Evolutionary conservation across 2,113 vertebrate genomes (phyloP).

Genomic region (Spermophilus dauricus): DNA sequence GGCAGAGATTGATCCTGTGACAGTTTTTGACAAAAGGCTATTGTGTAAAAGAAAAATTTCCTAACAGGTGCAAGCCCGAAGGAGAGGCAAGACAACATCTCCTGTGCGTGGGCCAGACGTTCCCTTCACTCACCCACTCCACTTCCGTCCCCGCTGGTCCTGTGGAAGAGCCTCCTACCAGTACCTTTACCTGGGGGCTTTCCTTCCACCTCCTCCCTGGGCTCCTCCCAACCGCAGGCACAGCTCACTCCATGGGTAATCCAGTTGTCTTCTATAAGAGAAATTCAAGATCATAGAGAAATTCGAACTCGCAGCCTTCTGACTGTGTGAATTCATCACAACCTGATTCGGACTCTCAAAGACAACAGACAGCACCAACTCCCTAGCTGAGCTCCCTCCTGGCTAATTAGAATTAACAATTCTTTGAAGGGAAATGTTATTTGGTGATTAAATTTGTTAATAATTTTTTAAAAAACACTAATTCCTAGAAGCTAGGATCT

Average conservation of each 20-base stretch:
- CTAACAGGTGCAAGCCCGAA: background rate
- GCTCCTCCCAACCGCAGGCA: background rate
- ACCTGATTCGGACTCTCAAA: background rate
- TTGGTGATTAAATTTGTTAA: background rate
- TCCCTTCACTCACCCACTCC: background rate
- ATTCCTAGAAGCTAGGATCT: background rate
- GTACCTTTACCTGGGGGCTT: background rate
- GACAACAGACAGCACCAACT: background rate
- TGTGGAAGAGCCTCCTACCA: background rate
- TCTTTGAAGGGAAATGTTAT: background rate
- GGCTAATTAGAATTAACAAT: background rate
- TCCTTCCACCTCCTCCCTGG: background rate
- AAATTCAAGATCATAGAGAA: background rate
- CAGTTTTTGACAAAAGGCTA: background rate
- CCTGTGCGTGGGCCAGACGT: background rate
- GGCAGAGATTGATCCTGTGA: background rate
- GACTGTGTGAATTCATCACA: background rate
- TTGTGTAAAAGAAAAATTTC: background rate
- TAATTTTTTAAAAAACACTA: background rate
- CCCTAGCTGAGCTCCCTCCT: background rate
- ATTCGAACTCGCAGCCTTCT: background rate
- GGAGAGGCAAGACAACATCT: background rate
- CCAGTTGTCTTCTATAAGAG: background rate
- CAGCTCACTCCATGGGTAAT: background rate
- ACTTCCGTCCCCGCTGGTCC: no score